Conservation (phyloP, 2,888 invertebrate species). For the Pristionchus arcanus region DNA sequence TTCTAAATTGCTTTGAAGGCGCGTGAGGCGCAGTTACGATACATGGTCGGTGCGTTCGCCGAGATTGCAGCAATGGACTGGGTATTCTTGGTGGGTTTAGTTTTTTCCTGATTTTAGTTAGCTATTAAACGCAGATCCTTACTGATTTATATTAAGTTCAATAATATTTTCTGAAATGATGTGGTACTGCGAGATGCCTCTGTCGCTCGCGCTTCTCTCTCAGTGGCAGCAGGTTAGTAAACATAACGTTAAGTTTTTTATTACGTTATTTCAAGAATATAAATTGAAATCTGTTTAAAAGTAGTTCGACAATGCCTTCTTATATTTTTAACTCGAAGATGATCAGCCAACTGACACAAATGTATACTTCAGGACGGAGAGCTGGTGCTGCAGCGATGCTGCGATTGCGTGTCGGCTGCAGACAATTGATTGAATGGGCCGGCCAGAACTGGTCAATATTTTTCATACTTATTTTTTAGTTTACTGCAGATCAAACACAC, state of each 20-base stretch:
- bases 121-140: not conserved
- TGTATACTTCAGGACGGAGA: conserved; percentile 42
- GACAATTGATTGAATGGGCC: conserved; percentile 71
- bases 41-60: conserved; percentile 67
- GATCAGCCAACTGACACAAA: not conserved
- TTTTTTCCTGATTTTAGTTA: not conserved
- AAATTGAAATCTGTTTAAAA: too few species aligned
- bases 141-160: not conserved
- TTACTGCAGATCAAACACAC: too few species aligned
- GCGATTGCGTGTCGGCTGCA: conserved; percentile 64
- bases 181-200: conserved; percentile 72
- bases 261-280: too few species aligned
- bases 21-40: conserved; percentile 60
- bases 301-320: not conserved
- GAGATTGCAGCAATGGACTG: conserved; percentile 72
- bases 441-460: conserved; percentile 69
- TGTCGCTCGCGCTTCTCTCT: conserved; percentile 61
- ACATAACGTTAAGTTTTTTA: not conserved
- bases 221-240: conserved; percentile 30
- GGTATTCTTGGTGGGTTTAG: conserved; percentile 67
- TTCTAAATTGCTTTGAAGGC: not conserved
- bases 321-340: not conserved
- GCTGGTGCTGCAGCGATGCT: conserved; percentile 63
- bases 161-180: not conserved
- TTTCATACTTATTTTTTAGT: not conserved